Base-by-base conservation (phyloP, 2,888 invertebrate genomes). In the Vanessa cardui region DNA sequence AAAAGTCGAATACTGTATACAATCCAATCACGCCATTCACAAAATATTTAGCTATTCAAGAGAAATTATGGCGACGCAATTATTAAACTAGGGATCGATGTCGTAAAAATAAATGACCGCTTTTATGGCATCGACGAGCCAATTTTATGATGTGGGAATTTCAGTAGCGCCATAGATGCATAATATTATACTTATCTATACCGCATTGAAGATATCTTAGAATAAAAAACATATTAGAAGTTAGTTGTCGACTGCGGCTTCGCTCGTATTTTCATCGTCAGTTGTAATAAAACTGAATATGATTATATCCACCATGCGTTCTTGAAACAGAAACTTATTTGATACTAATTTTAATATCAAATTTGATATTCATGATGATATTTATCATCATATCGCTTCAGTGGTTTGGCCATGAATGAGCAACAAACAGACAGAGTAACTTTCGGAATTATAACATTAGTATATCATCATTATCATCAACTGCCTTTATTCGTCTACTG, bases 51-150 rank as follows among this genome's bases (percentile, higher is more conserved):
- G 59, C 68, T 56, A 62, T 65, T 65, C 62, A 52, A 77, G 77
- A 78, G 82, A 83, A 84, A 83, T 83, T 82, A 87, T 80, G 80
- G 79, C 76, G 80, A 83, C 83, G 84, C 84, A 88, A 88, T 90
- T 87, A 90, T 88, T 83, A 82, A 84, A 80, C 80, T 73, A 77
- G 82, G 87, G 84, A 83, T 84, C 83, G 82, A 80, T 80, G 82
- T 82, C 85, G 81, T 90, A 89, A 89, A 90, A 88, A 81, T 86
- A 86, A 89, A 89, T 85, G 86, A 86, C 85, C 84, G 77, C 74
- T 83, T 87, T 88, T 87, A 87, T 83, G 73, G 80, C 81, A 78
- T 76, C 82, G 80, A 77, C 77, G 83, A 82, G 82, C 82, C 82
- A 81, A 83, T 83, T 89, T 89, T 89, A 88, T 84, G 86, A 86